These are phyloP conservation scores for Idaea straminata DNA, from an alignment of 2,888 invertebrate species.

Conservation along the genomic window DNA sequence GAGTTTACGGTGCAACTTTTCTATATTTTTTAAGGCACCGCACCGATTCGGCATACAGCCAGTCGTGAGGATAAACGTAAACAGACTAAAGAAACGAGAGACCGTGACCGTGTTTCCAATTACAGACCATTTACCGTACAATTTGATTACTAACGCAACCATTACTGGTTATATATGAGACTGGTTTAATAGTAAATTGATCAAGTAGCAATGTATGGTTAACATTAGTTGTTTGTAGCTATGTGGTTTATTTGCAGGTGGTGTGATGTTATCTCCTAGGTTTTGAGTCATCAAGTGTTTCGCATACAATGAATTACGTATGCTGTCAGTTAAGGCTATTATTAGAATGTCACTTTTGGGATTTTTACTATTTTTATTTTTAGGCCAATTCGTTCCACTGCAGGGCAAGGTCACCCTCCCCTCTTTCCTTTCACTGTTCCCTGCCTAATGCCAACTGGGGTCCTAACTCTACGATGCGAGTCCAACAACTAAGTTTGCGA, in stretches of 20 bases:
- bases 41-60: conserved; percentile 52
- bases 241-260: conserved; percentile 1
- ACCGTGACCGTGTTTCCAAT: conserved; percentile 33
- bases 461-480: too few relatives aligned
- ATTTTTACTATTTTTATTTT: too few relatives aligned
- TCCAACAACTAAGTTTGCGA: too few relatives aligned
- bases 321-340: background rate
- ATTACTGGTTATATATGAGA: conserved; percentile 30
- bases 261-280: conserved; percentile 14
- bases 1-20: conserved; percentile 35
- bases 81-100: conserved; percentile 49
- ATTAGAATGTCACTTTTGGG: background rate
- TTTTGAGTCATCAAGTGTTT: conserved; percentile 31
- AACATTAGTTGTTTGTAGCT: conserved; percentile 2
- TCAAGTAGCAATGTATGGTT: conserved; percentile 26
- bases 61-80: conserved; percentile 52
- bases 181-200: background rate
- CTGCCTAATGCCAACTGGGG: too few relatives aligned
- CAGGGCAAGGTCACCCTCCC: too few relatives aligned
- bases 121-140: conserved; percentile 12
- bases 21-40: conserved; percentile 37
- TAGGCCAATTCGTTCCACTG: too few relatives aligned
- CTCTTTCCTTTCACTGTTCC: too few relatives aligned
- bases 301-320: conserved; percentile 14
- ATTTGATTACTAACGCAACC: conserved; percentile 17